Conservation (phyloP, 2,888 invertebrate species). For the Oxyscelio sp. region DNA sequence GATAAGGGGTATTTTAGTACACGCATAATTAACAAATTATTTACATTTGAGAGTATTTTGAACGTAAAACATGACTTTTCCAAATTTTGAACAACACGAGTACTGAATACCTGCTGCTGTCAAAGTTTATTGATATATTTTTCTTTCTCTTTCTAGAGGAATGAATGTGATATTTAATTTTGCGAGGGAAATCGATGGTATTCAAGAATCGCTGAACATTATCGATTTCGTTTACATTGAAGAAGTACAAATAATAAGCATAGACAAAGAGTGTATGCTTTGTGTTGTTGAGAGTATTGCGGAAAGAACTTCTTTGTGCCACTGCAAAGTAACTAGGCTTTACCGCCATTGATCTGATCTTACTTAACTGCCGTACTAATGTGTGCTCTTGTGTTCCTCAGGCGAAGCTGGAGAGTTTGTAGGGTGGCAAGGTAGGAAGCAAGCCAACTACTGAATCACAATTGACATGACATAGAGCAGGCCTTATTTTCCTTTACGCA, state of each 20-base stretch:
- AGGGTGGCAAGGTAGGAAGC: slow-evolving; percentile 93
- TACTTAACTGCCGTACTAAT: slow-evolving; percentile 89
- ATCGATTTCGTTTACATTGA: slow-evolving; percentile 45
- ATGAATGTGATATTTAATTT: slow-evolving; percentile 29
- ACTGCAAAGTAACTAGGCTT: slow-evolving; percentile 88
- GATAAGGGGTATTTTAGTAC: slow-evolving; percentile 85
- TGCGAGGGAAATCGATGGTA: slow-evolving; percentile 49
- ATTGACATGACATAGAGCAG: slow-evolving; percentile 88
- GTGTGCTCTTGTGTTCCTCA: slow-evolving; percentile 91
- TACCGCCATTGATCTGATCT: slow-evolving; percentile 88
- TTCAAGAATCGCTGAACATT: slow-evolving; percentile 41
- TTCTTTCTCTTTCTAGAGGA: slow-evolving; percentile 51
- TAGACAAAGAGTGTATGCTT: slow-evolving; percentile 69
- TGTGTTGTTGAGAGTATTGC: slow-evolving; percentile 75
- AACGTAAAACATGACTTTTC: too few species aligned
- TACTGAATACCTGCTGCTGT: slow-evolving; percentile 72
- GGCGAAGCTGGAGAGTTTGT: slow-evolving; percentile 94
- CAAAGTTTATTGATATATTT: slow-evolving; percentile 48
- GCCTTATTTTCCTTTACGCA: slow-evolving; percentile 82
- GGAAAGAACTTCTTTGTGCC: slow-evolving; percentile 82
- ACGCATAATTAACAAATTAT: slow-evolving; percentile 77
- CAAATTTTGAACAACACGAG: slow-evolving; percentile 56
- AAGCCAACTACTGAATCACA: slow-evolving; percentile 89
- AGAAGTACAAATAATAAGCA: slow-evolving; percentile 28
- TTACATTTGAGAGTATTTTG: slow-evolving; percentile 38